phyloP scores from a whole-genome alignment of 23 tunicate genomes.

The Ascidia mentula region DNA sequence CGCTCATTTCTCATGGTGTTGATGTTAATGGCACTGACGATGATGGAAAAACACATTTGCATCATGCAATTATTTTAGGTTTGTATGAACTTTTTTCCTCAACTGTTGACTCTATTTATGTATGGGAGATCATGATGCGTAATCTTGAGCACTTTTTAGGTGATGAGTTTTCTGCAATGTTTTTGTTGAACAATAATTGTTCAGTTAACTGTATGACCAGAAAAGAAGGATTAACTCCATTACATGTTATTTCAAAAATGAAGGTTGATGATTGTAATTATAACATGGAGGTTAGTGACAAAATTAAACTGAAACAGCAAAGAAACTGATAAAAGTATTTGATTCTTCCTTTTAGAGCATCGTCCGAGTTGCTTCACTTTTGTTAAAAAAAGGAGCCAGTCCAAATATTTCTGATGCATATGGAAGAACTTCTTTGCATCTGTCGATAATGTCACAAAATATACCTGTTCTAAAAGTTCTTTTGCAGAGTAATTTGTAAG shows the following conservation, averaged over 20 bases:
- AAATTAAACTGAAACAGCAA: background rate
- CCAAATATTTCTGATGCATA: conserved; percentile 39
- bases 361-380: conserved; percentile 27
- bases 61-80: conserved; percentile 45
- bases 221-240: conserved; percentile 28
- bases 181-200: conserved; percentile 47
- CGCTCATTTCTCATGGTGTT: conserved; percentile 49
- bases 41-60: conserved; percentile 37
- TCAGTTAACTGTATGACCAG: conserved; percentile 27
- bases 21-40: conserved; percentile 49
- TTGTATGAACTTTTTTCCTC: background rate
- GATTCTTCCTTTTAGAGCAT: conserved; percentile 19
- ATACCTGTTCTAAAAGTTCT: conserved; percentile 59
- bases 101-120: no score
- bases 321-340: background rate
- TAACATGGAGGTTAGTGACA: conserved; percentile 40
- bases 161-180: conserved; percentile 29
- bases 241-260: conserved; percentile 36
- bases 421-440: conserved; percentile 51
- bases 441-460: conserved; percentile 30
- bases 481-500: conserved; percentile 36
- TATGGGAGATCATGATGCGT: background rate
- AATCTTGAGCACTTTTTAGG: background rate
- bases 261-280: conserved; percentile 27
- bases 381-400: conserved; percentile 55